Base-by-base conservation (phyloP, 2,888 invertebrate genomes). In the Bombylius discolor region DNA sequence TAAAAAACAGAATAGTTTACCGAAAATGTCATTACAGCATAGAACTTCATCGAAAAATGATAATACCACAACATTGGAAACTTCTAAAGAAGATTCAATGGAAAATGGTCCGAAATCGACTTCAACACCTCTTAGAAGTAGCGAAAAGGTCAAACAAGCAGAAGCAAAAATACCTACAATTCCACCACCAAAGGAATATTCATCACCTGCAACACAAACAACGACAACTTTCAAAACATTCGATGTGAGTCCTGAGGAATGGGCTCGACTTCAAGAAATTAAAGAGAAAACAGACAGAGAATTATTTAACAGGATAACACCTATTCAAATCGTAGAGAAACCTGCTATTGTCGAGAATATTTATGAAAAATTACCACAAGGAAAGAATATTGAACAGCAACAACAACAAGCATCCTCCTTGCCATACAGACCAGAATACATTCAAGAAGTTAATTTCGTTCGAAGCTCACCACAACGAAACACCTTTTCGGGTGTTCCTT, bases 251-350 rank as follows among this genome's bases (percentile, higher is more conserved):
- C 64, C 67, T 33, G 63, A 65, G 42, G 69, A 72, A 36, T 73
- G 72, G 72, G 68, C 67, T 11, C 66, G 68, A 47, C 45, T 74
- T 44, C 62, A 67, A n/a, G 70, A 71, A 51, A 66, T 73, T 12
- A 71, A 73, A 55, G 70, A 73, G 56, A 67, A 67, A 45, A 69
- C 70, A 9, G 73, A 74, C 61, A 64, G 68, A 4, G 69, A 72
- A 53, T 63, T 72, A 12, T 70, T 70, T 57, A 62, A 67, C 57
- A 67, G 66, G 59, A 66, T 70, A n/a, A 49, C 56, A n/a, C 68
- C 68, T 51, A 68, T 67, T 42, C 64, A 66, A 34, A 8, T 49
- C 9, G 11, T 31, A 32, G 33, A 44, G 1, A 14, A 45, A 45
- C 6, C 14, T 13, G 12, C 34, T 4, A 14, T 39, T 11, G 62